These are phyloP conservation scores for Trachurus trachurus DNA, from an alignment of 2,797 vertebrate genomes.

Conservation along the genomic window DNA sequence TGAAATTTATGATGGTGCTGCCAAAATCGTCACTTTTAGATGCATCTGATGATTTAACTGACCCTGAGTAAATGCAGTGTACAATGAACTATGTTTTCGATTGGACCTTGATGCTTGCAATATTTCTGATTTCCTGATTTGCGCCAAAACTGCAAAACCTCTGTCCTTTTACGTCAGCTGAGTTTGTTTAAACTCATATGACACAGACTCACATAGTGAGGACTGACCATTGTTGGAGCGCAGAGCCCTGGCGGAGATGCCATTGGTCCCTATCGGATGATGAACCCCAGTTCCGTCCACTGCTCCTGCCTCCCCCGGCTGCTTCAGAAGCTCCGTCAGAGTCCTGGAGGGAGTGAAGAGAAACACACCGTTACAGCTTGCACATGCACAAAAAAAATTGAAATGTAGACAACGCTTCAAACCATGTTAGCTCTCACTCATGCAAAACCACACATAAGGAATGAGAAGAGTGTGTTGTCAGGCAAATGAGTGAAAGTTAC, in stretches of 20 bases:
- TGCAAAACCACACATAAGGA: background rate
- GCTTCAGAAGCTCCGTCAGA: slow-evolving; percentile 94
- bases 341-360: slow-evolving; percentile 82
- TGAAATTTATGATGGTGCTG: background rate
- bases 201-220: background rate
- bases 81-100: no score
- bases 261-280: slow-evolving; percentile 90
- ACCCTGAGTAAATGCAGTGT: background rate
- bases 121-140: background rate
- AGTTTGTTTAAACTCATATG: background rate
- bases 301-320: slow-evolving; percentile 86
- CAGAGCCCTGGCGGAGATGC: slow-evolving; percentile 85
- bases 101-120: background rate
- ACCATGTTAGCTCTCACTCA: background rate
- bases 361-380: slow-evolving; percentile 28
- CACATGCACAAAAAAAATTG: background rate
- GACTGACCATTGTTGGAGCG: slow-evolving; percentile 90
- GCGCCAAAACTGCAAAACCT: background rate
- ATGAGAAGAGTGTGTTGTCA: background rate
- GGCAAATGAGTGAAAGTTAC: background rate
- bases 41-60: background rate
- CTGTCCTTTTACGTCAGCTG: slow-evolving; percentile 3
- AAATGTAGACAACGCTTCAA: background rate
- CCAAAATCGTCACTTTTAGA: background rate
- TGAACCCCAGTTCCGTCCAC: slow-evolving; percentile 87